phyloP scores from a whole-genome alignment of 2,797 vertebrate species.

The Diplodus puntazzo region DNA sequence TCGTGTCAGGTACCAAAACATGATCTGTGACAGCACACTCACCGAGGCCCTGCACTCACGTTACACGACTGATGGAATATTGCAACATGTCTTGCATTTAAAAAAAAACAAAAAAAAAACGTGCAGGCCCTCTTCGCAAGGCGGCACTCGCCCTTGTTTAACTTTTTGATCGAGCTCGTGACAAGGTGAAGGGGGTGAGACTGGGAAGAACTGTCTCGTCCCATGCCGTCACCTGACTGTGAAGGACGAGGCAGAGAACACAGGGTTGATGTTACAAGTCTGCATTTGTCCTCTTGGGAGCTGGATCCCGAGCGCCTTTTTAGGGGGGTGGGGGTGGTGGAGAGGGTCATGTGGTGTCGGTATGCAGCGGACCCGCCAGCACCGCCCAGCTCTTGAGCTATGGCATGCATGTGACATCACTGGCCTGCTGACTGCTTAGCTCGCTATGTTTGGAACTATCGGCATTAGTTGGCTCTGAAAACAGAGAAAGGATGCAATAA shows the following conservation, averaged over 20 bases:
- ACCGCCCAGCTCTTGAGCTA: conserved; percentile 27
- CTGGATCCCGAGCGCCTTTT: conserved; percentile 28
- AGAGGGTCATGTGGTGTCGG: conserved; percentile 65
- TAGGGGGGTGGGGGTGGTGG: background rate
- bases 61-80: conserved; percentile 32
- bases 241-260: conserved; percentile 46
- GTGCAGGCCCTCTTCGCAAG: conserved; percentile 24
- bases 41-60: conserved; percentile 3
- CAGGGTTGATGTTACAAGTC: conserved; percentile 24
- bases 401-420: conserved; percentile 69
- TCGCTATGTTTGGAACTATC: conserved; percentile 54
- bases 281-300: conserved; percentile 18
- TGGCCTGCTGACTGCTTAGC: conserved; percentile 43
- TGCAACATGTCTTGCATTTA: conserved; percentile 29
- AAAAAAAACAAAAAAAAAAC: background rate
- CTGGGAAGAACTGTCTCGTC: conserved; percentile 14
- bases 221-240: conserved; percentile 62
- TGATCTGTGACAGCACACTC: conserved; percentile 9
- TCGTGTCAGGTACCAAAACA: conserved; percentile 25
- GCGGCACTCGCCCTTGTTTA: background rate
- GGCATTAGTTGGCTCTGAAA: conserved; percentile 2
- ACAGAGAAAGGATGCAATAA: conserved; percentile 30
- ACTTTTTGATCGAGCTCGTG: conserved; percentile 28
- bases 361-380: conserved; percentile 50
- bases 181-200: conserved; percentile 13